Conservation (phyloP, 2,797 vertebrate species). For the Pygocentrus nattereri region DNA sequence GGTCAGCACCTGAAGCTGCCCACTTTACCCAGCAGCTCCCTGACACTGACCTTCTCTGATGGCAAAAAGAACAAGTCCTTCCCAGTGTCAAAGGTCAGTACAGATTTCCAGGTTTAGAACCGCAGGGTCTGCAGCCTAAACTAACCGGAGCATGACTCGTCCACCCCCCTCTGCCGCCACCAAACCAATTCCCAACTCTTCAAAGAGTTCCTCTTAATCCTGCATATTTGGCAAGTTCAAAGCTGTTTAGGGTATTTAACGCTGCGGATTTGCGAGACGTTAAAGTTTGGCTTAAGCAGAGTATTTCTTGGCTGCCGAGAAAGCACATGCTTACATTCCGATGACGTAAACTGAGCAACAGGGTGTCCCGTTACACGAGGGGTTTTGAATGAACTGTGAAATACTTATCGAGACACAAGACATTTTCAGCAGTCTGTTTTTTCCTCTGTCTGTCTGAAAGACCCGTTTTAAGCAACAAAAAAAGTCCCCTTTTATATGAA, state of each 20-base stretch:
- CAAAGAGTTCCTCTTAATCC: slow-evolving; percentile 60
- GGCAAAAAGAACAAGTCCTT: slow-evolving; percentile 89
- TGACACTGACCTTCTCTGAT: slow-evolving; percentile 82
- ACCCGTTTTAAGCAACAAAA: slow-evolving; percentile 17
- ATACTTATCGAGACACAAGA: slow-evolving; percentile 24
- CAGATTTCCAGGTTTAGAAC: slow-evolving; percentile 3
- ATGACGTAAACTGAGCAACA: slow-evolving; percentile 33
- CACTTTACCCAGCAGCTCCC: slow-evolving; percentile 83
- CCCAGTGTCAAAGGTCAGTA: slow-evolving; percentile 87
- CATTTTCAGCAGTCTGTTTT: background rate
- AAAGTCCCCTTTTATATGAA: background rate
- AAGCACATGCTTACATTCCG: slow-evolving; percentile 36
- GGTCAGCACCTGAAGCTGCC: slow-evolving; percentile 89
- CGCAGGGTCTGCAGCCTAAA: background rate
- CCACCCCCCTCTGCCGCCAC: background rate
- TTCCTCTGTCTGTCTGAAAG: slow-evolving; percentile 9
- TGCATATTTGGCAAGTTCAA: slow-evolving; percentile 66
- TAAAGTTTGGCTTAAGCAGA: slow-evolving; percentile 55
- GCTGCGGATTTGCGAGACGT: slow-evolving; percentile 61
- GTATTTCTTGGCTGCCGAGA: slow-evolving; percentile 53
- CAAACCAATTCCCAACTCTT: slow-evolving; percentile 51
- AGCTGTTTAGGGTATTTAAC: slow-evolving; percentile 62
- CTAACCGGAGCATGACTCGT: background rate
- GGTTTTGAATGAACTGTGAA: slow-evolving; percentile 34
- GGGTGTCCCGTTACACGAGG: slow-evolving; percentile 33